These are phyloP conservation scores for Mantis religiosa DNA, from an alignment of 2,888 invertebrate species.

Conservation along the genomic window DNA sequence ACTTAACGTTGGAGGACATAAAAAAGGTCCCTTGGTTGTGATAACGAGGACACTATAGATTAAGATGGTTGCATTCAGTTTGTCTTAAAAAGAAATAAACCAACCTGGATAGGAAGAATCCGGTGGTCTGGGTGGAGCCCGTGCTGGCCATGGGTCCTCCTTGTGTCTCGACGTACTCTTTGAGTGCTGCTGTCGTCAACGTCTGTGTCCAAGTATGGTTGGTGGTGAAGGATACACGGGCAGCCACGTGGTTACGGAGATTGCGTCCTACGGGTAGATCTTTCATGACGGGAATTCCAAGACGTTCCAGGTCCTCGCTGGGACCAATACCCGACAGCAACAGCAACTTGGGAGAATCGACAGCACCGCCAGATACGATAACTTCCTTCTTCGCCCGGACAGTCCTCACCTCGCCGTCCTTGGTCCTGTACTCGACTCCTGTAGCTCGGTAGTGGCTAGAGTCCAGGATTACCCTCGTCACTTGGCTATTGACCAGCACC, in stretches of 20 bases:
- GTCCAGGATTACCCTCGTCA: constrained; percentile 48
- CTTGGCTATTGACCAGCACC: constrained; percentile 47
- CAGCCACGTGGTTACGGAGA: constrained; percentile 51
- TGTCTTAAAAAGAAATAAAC: too few species aligned
- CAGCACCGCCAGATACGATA: constrained; percentile 25
- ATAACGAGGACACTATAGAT: too few species aligned
- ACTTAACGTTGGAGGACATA: too few species aligned
- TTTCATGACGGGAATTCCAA: constrained; percentile 35
- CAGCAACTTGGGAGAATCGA: constrained; percentile 50
- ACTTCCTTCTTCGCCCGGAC: constrained; percentile 45
- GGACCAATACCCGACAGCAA: constrained; percentile 54
- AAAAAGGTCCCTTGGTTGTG: too few species aligned
- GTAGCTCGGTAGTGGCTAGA: constrained; percentile 41
- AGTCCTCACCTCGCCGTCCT: constrained; percentile 39
- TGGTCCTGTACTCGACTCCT: constrained; percentile 46
- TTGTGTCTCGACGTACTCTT: constrained; percentile 40
- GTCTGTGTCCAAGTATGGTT: constrained; percentile 37
- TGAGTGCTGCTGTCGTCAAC: constrained; percentile 39
- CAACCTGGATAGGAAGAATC: constrained; percentile 72
- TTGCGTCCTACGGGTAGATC: constrained; percentile 50
- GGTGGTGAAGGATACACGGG: constrained; percentile 36
- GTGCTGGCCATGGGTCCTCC: constrained; percentile 45
- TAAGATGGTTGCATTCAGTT: too few species aligned
- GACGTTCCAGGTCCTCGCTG: constrained; percentile 36
- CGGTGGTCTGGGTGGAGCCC: constrained; percentile 55